These are phyloP conservation scores for Daktulosphaira vitifoliae DNA, from an alignment of 1,140 invertebrate genomes.

Conservation along the genomic window DNA sequence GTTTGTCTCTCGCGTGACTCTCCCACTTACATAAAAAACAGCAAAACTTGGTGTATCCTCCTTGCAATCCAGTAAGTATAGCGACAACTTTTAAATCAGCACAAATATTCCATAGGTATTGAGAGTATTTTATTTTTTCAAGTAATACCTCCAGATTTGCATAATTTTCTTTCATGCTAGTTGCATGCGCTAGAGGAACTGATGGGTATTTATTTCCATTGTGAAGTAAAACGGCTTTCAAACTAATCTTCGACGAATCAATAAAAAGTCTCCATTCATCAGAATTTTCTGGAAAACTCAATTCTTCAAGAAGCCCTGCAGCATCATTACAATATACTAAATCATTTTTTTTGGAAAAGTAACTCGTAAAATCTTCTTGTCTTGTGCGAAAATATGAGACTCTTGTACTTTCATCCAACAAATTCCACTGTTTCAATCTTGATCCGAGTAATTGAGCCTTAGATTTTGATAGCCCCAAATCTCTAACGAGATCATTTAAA, in stretches of 20 bases:
- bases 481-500: too few relatives aligned
- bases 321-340: too few relatives aligned
- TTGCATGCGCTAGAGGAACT: constrained; percentile 13
- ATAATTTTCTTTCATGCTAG: constrained; percentile 15
- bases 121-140: not conserved
- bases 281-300: not conserved
- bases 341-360: too few relatives aligned
- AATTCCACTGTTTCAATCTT: too few relatives aligned
- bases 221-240: constrained; percentile 31
- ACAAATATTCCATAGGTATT: constrained; percentile 26
- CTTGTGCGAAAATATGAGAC: too few relatives aligned
- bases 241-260: constrained; percentile 25
- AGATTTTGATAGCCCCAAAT: too few relatives aligned
- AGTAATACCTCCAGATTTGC: too few relatives aligned
- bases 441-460: too few relatives aligned
- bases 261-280: constrained; percentile 32
- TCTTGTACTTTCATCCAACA: too few relatives aligned
- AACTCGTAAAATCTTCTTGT: too few relatives aligned
- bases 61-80: constrained; percentile 39
- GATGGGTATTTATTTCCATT: constrained; percentile 3
- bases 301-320: too few relatives aligned
- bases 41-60: constrained; percentile 44
- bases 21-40: constrained; percentile 45
- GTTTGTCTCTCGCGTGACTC: constrained; percentile 41
- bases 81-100: constrained; percentile 33